phyloP scores from a whole-genome alignment of 37 sponge, comb jelly and placozoan genomes.

The Chondrilla cf. caribensis region DNA sequence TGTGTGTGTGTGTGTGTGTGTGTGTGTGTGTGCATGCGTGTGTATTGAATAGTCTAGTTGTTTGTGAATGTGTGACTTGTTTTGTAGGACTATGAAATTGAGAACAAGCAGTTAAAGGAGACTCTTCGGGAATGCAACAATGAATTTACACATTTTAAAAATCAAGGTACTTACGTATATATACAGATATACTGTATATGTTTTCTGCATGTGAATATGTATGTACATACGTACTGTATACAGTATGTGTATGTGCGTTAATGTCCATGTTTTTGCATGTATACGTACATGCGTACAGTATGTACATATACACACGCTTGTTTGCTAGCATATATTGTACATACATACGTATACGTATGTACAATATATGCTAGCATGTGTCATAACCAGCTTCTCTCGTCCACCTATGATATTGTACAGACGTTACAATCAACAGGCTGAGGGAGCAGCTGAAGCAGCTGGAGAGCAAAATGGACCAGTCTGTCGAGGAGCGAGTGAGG shows the following conservation, averaged over 20 bases:
- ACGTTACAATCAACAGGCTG: slow-evolving; percentile 77
- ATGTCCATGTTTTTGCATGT: no score
- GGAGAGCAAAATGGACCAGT: slow-evolving; percentile 59
- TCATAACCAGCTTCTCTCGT: no score
- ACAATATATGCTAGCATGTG: neutral
- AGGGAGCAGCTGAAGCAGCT: slow-evolving; percentile 73
- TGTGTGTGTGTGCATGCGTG: slow-evolving; percentile 7
- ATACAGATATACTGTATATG: no score
- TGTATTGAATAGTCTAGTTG: no score
- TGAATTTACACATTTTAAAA: slow-evolving; percentile 92
- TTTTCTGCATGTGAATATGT: neutral
- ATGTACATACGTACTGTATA: no score
- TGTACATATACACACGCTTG: no score
- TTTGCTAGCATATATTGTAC: slow-evolving; percentile 34
- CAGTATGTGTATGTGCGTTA: no score
- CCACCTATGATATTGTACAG: no score
- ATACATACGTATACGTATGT: neutral
- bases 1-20: neutral
- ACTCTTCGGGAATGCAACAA: slow-evolving; percentile 88
- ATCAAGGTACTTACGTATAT: slow-evolving; percentile 52
- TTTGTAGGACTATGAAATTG: slow-evolving; percentile 79
- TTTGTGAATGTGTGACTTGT: no score
- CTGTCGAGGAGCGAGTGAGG: slow-evolving; percentile 40
- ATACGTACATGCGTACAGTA: neutral
- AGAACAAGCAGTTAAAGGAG: slow-evolving; percentile 84